Percentiles rank a stretch among this genome's conserved stretches.
Evolutionary conservation across 2,113 vertebrate genomes (phyloP).

Genomic region (Thinocorus orbignyianus): DNA sequence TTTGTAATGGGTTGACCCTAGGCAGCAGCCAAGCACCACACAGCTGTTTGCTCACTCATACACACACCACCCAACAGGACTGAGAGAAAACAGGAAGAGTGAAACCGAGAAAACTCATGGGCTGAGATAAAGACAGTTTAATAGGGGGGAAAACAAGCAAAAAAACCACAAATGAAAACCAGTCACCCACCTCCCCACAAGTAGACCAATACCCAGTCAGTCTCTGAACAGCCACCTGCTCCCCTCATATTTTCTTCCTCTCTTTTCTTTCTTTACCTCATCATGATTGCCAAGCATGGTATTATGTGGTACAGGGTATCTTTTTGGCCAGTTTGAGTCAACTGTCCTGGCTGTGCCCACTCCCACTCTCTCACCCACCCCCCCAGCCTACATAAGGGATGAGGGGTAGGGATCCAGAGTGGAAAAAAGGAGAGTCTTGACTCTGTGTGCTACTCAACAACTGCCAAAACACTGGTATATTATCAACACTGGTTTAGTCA

Average conservation of each 20-base stretch:
- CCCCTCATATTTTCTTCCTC: rapidly evolving
- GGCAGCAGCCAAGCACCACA: not conserved
- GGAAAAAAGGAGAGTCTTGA: not conserved
- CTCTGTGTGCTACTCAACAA: not conserved
- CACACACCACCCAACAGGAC: not conserved
- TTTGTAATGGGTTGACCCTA: not conserved
- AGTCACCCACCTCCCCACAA: not conserved
- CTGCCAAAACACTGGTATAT: not conserved
- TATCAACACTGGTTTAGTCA: not conserved
- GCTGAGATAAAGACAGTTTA: not conserved
- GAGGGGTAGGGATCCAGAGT: not conserved
- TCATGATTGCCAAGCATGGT: not conserved
- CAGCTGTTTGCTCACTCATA: not conserved
- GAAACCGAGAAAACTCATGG: not conserved
- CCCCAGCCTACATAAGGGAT: not conserved
- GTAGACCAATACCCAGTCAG: not conserved
- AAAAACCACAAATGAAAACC: not conserved
- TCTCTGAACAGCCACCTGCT: not conserved
- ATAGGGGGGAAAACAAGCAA: rapidly evolving
- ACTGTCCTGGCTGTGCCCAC: not conserved
- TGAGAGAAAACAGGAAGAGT: not conserved
- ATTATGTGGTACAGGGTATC: not conserved
- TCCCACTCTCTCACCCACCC: not conserved
- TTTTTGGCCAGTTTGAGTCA: not conserved
- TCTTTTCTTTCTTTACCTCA: not conserved